Conservation (phyloP, 2,113 vertebrate genomes). For the Cyanistes caeruleus region DNA sequence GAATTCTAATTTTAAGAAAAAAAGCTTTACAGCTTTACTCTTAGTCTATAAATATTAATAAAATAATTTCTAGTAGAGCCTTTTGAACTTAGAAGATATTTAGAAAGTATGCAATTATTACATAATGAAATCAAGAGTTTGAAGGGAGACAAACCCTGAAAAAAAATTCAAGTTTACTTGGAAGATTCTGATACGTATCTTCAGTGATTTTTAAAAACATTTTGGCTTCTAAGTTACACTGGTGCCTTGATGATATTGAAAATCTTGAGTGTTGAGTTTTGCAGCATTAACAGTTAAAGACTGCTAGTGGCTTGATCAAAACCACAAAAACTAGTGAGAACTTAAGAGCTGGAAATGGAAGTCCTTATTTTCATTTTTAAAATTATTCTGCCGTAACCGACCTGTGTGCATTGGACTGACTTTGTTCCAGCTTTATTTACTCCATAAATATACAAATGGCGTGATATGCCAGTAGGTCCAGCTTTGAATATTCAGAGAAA, state of each 20-base stretch:
- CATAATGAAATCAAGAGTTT: background rate
- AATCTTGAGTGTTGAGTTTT: background rate
- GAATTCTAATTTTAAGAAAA: background rate
- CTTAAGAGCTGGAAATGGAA: background rate
- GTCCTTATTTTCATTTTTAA: background rate
- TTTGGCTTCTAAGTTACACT: background rate
- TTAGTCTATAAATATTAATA: slow-evolving; percentile 18
- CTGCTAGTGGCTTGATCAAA: background rate
- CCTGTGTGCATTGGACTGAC: background rate
- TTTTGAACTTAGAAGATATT: background rate
- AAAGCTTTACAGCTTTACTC: background rate
- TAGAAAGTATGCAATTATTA: background rate
- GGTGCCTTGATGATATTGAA: background rate
- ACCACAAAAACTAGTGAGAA: background rate
- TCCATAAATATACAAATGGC: background rate
- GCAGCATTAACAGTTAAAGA: background rate
- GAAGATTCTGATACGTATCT: background rate
- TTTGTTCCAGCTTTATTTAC: background rate
- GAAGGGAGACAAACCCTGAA: background rate
- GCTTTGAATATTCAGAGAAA: background rate
- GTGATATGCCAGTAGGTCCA: background rate
- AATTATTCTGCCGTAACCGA: background rate
- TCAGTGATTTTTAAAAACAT: background rate
- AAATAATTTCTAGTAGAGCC: background rate
- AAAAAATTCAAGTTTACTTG: background rate